Percentiles rank a stretch among this genome's conserved stretches.
Evolutionary conservation across 1,140 invertebrate species (phyloP).

Genomic region (Grapholita molesta): DNA sequence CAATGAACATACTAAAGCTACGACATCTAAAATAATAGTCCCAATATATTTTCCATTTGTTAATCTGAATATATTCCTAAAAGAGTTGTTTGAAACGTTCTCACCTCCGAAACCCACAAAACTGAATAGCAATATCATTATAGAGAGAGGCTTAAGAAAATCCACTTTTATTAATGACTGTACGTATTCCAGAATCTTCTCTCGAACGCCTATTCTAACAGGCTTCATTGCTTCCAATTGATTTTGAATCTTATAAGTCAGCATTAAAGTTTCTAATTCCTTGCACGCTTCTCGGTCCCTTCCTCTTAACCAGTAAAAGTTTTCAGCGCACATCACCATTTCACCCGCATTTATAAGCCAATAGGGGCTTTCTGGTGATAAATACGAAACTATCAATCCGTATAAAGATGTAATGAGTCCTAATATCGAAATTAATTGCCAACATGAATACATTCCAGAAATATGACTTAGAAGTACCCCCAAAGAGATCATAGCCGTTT

Average conservation of each 20-base stretch:
- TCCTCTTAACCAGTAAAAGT: slow-evolving; percentile 22
- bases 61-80: slow-evolving; percentile 22
- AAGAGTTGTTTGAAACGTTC: slow-evolving; percentile 21
- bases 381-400: slow-evolving; percentile 17
- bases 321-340: slow-evolving; percentile 20
- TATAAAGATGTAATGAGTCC: slow-evolving; percentile 13
- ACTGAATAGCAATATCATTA: slow-evolving; percentile 27
- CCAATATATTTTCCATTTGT: slow-evolving; percentile 27
- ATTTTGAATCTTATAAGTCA: slow-evolving; percentile 20
- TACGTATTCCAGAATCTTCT: slow-evolving; percentile 15
- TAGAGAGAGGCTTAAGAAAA: slow-evolving; percentile 28
- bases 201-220: slow-evolving; percentile 18
- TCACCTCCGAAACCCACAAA: slow-evolving; percentile 25
- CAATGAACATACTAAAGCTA: slow-evolving; percentile 26
- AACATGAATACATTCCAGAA: slow-evolving; percentile 5
- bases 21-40: slow-evolving; percentile 27
- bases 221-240: slow-evolving; percentile 24
- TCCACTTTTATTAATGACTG: slow-evolving; percentile 26
- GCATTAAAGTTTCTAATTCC: slow-evolving; percentile 21
- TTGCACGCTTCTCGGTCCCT: slow-evolving; percentile 6
- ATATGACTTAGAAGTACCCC: slow-evolving; percentile 26
- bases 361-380: slow-evolving; percentile 28
- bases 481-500: slow-evolving; percentile 27
- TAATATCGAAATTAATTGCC: slow-evolving; percentile 14
- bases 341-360: slow-evolving; percentile 24